Evolutionary conservation across 2,797 vertebrate species (phyloP).

Genomic region (Simalia tracyae): DNA sequence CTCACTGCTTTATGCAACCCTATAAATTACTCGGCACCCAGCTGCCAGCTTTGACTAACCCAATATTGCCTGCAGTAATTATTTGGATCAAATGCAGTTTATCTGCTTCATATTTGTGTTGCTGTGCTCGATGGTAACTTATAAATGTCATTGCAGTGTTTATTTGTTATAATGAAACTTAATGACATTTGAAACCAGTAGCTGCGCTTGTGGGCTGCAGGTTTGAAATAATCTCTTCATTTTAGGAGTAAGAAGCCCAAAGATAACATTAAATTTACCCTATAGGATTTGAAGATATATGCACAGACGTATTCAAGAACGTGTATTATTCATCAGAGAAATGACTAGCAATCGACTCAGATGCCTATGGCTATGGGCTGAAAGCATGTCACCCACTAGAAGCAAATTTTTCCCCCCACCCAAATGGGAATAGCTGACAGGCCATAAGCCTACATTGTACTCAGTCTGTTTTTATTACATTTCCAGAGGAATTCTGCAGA

Average conservation of each 20-base stretch:
- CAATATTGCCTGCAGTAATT: conserved; percentile 80
- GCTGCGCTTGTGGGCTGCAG: conserved; percentile 67
- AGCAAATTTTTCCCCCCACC: conserved; percentile 37
- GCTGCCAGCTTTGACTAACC: conserved; percentile 76
- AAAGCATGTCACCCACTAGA: conserved; percentile 53
- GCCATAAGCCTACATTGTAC: conserved; percentile 22
- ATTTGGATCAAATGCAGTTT: conserved; percentile 81
- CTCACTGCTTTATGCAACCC: conserved; percentile 68
- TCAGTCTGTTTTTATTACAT: conserved; percentile 43
- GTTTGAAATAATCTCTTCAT: conserved; percentile 75
- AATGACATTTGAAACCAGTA: conserved; percentile 73
- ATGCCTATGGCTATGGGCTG: conserved; percentile 44
- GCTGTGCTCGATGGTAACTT: conserved; percentile 77
- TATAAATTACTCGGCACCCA: conserved; percentile 73
- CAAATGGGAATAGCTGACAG: conserved; percentile 50
- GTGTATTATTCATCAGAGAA: conserved; percentile 51
- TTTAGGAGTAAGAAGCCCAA: conserved; percentile 68
- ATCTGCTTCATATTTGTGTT: conserved; percentile 80
- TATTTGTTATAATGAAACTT: conserved; percentile 81
- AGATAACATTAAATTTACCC: conserved; percentile 69
- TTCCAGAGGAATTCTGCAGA: conserved; percentile 27
- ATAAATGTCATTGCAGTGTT: conserved; percentile 79
- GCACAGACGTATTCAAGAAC: conserved; percentile 49
- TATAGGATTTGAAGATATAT: conserved; percentile 62
- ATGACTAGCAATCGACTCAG: conserved; percentile 53